phyloP scores from a whole-genome alignment of 2,113 vertebrate species.

The Siniperca chuatsi region DNA sequence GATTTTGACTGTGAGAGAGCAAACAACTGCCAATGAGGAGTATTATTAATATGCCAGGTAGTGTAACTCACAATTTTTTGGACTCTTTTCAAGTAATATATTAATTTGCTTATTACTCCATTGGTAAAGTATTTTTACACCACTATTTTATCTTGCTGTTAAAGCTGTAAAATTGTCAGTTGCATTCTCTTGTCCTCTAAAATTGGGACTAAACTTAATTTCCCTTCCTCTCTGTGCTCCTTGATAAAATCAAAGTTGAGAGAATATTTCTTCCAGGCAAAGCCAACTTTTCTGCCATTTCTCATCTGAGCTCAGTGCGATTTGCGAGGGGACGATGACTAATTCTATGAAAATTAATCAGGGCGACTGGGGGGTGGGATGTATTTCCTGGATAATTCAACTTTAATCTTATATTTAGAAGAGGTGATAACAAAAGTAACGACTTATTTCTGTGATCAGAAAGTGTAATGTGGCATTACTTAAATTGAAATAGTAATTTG shows the following conservation, averaged over 20 bases:
- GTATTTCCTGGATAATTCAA: conserved; percentile 63
- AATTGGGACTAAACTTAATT: conserved; percentile 65
- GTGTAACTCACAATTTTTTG: conserved; percentile 49
- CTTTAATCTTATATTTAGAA: conserved; percentile 72
- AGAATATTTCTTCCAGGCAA: conserved; percentile 67
- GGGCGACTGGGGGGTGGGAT: conserved; percentile 14
- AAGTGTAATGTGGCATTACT: conserved; percentile 57
- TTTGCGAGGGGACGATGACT: conserved; percentile 60
- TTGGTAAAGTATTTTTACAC: conserved; percentile 10
- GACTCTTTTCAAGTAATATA: conserved; percentile 36
- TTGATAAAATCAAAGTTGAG: conserved; percentile 71
- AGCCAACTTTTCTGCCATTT: conserved; percentile 57
- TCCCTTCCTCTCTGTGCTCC: conserved; percentile 31
- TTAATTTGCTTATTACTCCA: conserved; percentile 51
- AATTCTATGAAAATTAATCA: conserved; percentile 77
- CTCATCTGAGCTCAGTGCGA: conserved; percentile 48
- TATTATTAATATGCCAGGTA: conserved; percentile 36
- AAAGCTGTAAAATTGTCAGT: conserved; percentile 50
- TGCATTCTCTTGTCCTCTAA: conserved; percentile 57
- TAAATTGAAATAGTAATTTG: conserved; percentile 70
- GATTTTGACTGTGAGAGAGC: conserved; percentile 6
- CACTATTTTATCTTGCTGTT: conserved; percentile 41
- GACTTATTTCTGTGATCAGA: conserved; percentile 57
- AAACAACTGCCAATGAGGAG: conserved; percentile 32
- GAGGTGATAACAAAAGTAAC: conserved; percentile 60